Evolutionary conservation across 2,797 vertebrate species (phyloP).

Genomic region (Pogoniulus pusillus): DNA sequence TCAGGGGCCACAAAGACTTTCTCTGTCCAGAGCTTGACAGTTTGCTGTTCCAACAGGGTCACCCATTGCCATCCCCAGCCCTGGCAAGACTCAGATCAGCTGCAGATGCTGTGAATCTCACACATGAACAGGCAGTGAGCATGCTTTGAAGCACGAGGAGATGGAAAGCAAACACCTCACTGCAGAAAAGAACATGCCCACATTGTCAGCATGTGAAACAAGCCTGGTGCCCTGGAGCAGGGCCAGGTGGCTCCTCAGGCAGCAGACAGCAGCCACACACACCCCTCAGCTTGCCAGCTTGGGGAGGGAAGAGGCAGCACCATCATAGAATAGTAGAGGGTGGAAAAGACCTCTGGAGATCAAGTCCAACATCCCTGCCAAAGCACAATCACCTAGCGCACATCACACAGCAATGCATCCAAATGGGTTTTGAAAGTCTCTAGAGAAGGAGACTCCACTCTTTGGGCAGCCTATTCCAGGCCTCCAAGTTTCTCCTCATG

Average conservation of each 20-base stretch:
- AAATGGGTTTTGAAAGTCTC: not conserved
- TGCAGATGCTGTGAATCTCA: rapidly evolving
- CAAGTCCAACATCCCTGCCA: too few species aligned
- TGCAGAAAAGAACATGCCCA: rapidly evolving
- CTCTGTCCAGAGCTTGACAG: rapidly evolving
- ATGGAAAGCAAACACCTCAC: not conserved
- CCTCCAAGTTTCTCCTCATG: not conserved
- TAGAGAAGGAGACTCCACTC: not conserved
- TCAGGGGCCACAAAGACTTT: not conserved
- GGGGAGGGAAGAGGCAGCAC: conserved; percentile 81
- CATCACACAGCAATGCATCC: too few species aligned
- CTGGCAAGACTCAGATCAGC: not conserved
- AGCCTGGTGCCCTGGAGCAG: not conserved
- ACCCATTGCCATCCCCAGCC: not conserved
- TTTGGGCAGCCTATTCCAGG: not conserved
- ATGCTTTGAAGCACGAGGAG: not conserved
- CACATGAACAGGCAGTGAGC: rapidly evolving
- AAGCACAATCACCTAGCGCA: too few species aligned
- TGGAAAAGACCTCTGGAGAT: too few species aligned
- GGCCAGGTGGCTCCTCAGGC: not conserved
- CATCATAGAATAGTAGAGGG: conserved; percentile 47
- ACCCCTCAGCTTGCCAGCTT: conserved; percentile 85
- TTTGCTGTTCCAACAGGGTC: not conserved
- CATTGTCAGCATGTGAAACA: not conserved
- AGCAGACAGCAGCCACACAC: not conserved